Evolutionary conservation across 2,888 invertebrate genomes (phyloP).

Genomic region (Sminthurides aquaticus): DNA sequence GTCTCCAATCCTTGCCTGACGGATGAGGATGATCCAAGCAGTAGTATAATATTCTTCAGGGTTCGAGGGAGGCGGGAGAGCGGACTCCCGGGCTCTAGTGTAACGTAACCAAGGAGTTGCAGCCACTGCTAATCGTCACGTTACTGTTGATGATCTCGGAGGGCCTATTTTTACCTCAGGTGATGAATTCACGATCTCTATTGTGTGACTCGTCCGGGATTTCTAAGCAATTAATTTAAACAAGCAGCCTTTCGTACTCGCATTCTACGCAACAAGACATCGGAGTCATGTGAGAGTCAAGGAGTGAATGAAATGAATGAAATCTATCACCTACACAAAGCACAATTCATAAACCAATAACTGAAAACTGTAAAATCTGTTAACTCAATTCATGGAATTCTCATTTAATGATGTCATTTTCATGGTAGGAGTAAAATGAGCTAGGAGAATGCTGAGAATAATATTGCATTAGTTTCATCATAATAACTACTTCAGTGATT

Average conservation of each 20-base stretch:
- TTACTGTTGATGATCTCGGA: conserved; percentile 46
- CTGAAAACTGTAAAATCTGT: too few relatives aligned
- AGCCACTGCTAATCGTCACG: conserved; percentile 51
- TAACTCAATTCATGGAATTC: too few relatives aligned
- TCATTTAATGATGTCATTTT: too few relatives aligned
- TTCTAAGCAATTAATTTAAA: conserved; percentile 16
- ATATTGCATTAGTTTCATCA: too few relatives aligned
- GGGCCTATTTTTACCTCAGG: conserved; percentile 37
- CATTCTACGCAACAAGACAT: too few relatives aligned
- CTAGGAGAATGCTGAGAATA: too few relatives aligned
- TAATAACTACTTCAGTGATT: too few relatives aligned
- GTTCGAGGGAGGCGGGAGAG: conserved; percentile 46
- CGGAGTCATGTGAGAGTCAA: too few relatives aligned
- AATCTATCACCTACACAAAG: too few relatives aligned
- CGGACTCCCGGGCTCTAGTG: conserved; percentile 49
- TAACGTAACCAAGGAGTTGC: conserved; percentile 52
- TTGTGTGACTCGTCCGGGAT: conserved; percentile 17
- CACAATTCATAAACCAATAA: too few relatives aligned
- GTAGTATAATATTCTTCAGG: conserved; percentile 57
- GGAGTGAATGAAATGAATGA: too few relatives aligned
- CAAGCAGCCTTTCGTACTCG: not conserved
- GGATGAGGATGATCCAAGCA: conserved; percentile 81
- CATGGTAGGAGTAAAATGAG: too few relatives aligned
- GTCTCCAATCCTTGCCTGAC: conserved; percentile 89
- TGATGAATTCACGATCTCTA: conserved; percentile 34